A percentile compares a stretch with the other conserved stretches of the same genome.
These are phyloP conservation scores for Cathartes aura DNA, from an alignment of 2,113 vertebrate genomes.

Conservation along the genomic window DNA sequence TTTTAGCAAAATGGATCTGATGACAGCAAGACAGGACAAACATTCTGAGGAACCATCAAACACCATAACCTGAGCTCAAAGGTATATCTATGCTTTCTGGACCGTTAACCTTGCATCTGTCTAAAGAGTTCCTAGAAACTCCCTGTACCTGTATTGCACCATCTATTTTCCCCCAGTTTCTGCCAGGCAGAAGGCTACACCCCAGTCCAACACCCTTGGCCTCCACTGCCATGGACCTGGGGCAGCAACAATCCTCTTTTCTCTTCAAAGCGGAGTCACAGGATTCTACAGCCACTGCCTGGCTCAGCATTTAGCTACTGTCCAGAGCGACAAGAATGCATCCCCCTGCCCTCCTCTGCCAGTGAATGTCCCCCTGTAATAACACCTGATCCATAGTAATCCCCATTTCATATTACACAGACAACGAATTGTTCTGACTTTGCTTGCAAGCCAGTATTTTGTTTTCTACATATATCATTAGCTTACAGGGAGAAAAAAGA, in stretches of 20 bases:
- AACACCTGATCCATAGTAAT: not conserved
- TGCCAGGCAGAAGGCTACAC: not conserved
- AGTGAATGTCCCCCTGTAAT: not conserved
- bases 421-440: not conserved
- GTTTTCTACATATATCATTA: not conserved
- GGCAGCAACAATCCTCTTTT: not conserved
- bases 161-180: not conserved
- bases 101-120: not conserved
- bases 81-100: not conserved
- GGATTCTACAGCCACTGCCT: not conserved
- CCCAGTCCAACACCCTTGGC: not conserved
- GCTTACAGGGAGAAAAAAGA: not conserved
- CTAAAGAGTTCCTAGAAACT: not conserved
- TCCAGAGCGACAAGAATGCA: not conserved
- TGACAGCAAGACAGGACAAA: not conserved
- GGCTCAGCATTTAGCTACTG: not conserved
- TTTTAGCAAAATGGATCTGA: not conserved
- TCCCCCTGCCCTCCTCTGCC: not conserved
- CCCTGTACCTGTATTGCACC: not conserved
- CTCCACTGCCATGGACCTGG: not conserved
- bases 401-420: not conserved
- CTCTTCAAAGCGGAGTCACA: not conserved
- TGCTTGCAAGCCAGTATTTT: not conserved
- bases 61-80: not conserved
- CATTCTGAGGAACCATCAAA: not conserved